phyloP scores from a whole-genome alignment of 1,140 invertebrate genomes.

The Drosophila novamexicana region DNA sequence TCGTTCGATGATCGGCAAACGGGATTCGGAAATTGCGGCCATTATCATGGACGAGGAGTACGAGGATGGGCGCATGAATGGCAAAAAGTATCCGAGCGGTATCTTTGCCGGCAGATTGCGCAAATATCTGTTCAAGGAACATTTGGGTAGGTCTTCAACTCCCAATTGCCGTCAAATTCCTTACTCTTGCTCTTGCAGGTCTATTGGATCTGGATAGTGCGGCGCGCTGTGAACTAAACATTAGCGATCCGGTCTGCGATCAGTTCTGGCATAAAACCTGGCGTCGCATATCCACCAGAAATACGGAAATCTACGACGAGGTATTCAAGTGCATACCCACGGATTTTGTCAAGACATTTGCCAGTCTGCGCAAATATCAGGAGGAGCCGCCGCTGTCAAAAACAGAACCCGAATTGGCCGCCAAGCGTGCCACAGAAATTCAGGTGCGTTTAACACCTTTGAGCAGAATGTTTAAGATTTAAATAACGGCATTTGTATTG shows the following conservation, averaged over 20 bases:
- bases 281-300: conserved; percentile 90
- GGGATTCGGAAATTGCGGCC: conserved; percentile 98
- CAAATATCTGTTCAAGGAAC: conserved; percentile 95
- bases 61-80: conserved; percentile 92
- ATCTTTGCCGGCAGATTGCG: conserved; percentile 93
- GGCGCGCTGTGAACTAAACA: conserved; percentile 85
- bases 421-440: conserved; percentile 89
- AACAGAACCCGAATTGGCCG: conserved; percentile 89
- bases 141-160: conserved; percentile 87
- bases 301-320: conserved; percentile 95
- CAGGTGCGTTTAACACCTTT: conserved; percentile 84
- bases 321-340: conserved; percentile 94
- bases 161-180: too few species aligned
- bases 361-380: conserved; percentile 90
- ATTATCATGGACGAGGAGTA: conserved; percentile 92
- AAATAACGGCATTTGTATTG: too few species aligned
- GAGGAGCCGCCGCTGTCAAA: conserved; percentile 88
- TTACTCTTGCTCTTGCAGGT: conserved; percentile 52
- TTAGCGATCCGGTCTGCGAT: conserved; percentile 91
- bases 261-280: conserved; percentile 93
- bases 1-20: conserved; percentile 94
- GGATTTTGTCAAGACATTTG: conserved; percentile 91
- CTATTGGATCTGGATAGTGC: conserved; percentile 85
- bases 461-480: too few species aligned
- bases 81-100: conserved; percentile 91